Evolutionary conservation across 2,888 invertebrate species (phyloP).

Genomic region (Agrochola litura): DNA sequence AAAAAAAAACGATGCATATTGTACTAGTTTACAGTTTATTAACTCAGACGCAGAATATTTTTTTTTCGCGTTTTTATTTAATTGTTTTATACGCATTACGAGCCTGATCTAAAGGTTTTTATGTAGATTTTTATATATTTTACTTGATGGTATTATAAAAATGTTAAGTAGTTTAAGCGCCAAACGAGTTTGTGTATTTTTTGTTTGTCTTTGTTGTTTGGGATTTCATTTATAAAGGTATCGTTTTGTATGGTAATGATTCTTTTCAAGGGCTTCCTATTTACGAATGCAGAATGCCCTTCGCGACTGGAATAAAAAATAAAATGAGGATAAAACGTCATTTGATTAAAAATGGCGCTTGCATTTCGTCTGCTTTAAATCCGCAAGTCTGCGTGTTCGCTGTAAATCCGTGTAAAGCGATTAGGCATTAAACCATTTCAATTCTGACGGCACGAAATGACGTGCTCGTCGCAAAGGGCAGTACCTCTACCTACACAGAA

Average conservation of each 20-base stretch:
- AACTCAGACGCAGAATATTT: slow-evolving; percentile 45
- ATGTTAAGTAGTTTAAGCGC: slow-evolving; percentile 50
- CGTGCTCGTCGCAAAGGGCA: slow-evolving; percentile 62
- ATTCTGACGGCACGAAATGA: slow-evolving; percentile 63
- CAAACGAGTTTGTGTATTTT: slow-evolving; percentile 54
- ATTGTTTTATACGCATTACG: slow-evolving; percentile 39
- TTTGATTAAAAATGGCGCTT: slow-evolving; percentile 58
- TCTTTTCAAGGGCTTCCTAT: slow-evolving; percentile 55
- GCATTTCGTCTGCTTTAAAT: slow-evolving; percentile 61
- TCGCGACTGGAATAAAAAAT: slow-evolving; percentile 16
- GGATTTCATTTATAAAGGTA: slow-evolving; percentile 48
- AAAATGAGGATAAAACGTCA: slow-evolving; percentile 49
- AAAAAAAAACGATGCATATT: slow-evolving; percentile 70
- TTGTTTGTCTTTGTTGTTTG: slow-evolving; percentile 46
- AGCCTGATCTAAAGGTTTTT: slow-evolving; percentile 39
- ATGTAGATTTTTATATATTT: slow-evolving; percentile 30
- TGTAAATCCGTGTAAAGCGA: slow-evolving; percentile 72
- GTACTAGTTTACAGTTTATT: slow-evolving; percentile 60
- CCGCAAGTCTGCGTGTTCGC: slow-evolving; percentile 60
- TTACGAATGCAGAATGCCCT: slow-evolving; percentile 31
- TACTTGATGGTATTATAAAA: slow-evolving; percentile 53
- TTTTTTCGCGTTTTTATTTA: slow-evolving; percentile 29
- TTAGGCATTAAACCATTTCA: slow-evolving; percentile 68
- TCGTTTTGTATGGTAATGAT: slow-evolving; percentile 42
- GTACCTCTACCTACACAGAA: slow-evolving; percentile 47